Evolutionary conservation across 2,888 invertebrate species (phyloP).

Genomic region (Macrosoma leucophasiata): DNA sequence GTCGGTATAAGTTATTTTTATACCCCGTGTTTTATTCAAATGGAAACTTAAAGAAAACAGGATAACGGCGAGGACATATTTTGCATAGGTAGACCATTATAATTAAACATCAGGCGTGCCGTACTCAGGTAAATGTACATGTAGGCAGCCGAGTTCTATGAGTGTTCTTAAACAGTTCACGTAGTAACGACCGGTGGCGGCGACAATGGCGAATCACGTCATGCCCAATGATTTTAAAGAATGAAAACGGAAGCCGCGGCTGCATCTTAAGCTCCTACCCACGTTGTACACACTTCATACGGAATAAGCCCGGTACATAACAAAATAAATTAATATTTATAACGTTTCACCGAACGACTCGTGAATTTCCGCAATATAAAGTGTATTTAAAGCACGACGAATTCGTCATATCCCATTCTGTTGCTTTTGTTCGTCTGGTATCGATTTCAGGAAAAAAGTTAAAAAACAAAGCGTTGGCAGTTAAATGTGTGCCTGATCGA

Average conservation of each 20-base stretch:
- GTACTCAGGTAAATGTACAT: too few relatives aligned
- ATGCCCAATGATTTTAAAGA: conserved; percentile 49
- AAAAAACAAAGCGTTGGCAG: conserved; percentile 26
- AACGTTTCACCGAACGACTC: conserved; percentile 13
- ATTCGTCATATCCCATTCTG: conserved; percentile 21
- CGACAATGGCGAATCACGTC: conserved; percentile 58
- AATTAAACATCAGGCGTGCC: too few relatives aligned
- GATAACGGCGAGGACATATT: too few relatives aligned
- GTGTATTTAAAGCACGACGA: conserved; percentile 18
- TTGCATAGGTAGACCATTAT: too few relatives aligned
- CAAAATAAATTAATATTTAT: conserved; percentile 21
- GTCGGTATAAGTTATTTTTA: too few relatives aligned
- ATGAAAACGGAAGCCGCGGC: conserved; percentile 52
- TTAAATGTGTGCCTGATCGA: conserved; percentile 35
- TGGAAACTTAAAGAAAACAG: too few relatives aligned
- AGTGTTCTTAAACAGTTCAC: conserved; percentile 47
- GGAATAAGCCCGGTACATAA: conserved; percentile 28
- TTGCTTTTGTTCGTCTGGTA: conserved; percentile 39
- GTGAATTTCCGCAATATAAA: conserved; percentile 12
- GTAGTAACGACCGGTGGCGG: conserved; percentile 42
- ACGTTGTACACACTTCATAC: conserved; percentile 33
- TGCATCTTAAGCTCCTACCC: conserved; percentile 38
- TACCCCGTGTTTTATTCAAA: too few relatives aligned
- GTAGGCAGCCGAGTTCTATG: too few relatives aligned
- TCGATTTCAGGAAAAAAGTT: conserved; percentile 38